These are phyloP conservation scores for Nothocercus julius DNA, from an alignment of 2,113 vertebrate species.

Conservation along the genomic window DNA sequence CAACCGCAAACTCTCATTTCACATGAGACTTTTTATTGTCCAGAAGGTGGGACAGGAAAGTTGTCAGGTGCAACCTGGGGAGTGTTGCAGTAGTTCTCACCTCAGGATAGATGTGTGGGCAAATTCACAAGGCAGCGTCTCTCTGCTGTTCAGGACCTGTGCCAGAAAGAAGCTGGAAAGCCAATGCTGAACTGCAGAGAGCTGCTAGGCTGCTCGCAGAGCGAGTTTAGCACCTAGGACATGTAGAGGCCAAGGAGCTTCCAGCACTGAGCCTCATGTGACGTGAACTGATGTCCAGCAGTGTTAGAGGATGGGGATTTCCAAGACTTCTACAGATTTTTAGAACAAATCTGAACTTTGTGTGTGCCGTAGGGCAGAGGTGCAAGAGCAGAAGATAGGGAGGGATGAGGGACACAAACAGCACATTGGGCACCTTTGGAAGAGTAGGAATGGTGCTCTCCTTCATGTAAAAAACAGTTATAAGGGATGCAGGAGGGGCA, in stretches of 20 bases:
- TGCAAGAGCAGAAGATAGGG: neutral
- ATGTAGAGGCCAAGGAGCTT: neutral
- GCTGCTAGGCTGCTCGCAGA: neutral
- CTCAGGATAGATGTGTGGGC: constrained; percentile 73
- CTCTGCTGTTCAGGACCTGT: constrained; percentile 77
- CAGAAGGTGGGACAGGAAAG: constrained; percentile 76
- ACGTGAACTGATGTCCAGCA: neutral
- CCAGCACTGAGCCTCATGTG: neutral
- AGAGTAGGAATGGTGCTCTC: neutral
- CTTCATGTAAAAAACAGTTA: neutral
- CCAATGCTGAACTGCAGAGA: neutral
- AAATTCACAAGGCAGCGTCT: constrained; percentile 59
- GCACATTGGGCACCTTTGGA: neutral
- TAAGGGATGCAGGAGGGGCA: neutral
- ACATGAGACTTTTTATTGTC: constrained; percentile 74
- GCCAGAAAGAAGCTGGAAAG: neutral
- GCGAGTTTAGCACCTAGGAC: neutral
- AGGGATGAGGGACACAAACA: neutral
- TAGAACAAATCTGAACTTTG: neutral
- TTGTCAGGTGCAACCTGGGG: constrained; percentile 73
- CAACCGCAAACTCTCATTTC: constrained; percentile 74
- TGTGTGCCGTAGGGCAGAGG: neutral
- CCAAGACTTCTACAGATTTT: neutral
- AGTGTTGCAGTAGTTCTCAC: constrained; percentile 81
- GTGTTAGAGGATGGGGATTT: neutral